Conservation (phyloP, 2,888 invertebrate species). For the Sabellastarte sp. region DNA sequence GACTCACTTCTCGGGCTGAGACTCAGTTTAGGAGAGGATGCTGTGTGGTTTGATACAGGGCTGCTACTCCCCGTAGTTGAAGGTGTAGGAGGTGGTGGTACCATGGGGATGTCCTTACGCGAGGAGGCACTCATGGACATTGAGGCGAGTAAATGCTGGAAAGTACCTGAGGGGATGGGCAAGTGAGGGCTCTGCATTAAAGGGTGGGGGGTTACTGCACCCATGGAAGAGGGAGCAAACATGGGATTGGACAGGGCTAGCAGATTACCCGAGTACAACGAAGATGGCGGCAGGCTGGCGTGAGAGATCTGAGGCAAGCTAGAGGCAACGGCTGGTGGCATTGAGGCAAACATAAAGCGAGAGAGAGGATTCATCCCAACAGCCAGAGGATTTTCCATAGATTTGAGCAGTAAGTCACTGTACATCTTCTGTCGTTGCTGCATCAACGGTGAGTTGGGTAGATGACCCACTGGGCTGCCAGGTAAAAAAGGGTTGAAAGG, state of each 20-base stretch:
- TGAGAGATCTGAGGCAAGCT: too few relatives aligned
- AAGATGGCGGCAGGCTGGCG: too few relatives aligned
- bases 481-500: slow-evolving; percentile 37
- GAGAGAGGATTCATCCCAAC: too few relatives aligned
- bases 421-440: background rate
- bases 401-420: background rate
- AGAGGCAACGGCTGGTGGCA: too few relatives aligned
- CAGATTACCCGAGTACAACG: too few relatives aligned
- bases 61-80: background rate
- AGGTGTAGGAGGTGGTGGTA: too few relatives aligned
- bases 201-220: background rate
- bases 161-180: slow-evolving; percentile 39
- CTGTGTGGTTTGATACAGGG: background rate
- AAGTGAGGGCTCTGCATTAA: background rate
- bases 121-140: slow-evolving; percentile 39
- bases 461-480: slow-evolving; percentile 12
- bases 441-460: background rate
- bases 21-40: too few relatives aligned
- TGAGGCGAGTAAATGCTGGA: slow-evolving; percentile 47
- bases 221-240: too few relatives aligned
- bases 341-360: too few relatives aligned
- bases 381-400: background rate
- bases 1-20: background rate
- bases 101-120: background rate
- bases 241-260: too few relatives aligned